phyloP scores from a whole-genome alignment of 2,797 vertebrate species.

The Apodemus agrarius region DNA sequence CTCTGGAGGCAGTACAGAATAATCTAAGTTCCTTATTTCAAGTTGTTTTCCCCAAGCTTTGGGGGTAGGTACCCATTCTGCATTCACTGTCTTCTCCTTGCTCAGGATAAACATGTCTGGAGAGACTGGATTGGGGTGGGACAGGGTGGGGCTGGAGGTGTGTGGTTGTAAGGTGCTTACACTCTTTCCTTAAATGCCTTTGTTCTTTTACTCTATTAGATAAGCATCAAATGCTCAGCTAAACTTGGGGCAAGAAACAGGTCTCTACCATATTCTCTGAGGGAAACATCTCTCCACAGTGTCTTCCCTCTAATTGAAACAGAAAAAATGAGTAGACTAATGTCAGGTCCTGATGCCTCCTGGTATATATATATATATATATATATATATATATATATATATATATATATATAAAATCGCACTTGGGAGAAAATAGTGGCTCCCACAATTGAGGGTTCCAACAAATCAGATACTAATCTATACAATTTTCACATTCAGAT shows the following conservation, averaged over 20 bases:
- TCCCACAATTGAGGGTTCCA: background rate
- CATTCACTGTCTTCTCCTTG: constrained; percentile 25
- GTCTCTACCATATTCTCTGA: background rate
- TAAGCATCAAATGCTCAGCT: background rate
- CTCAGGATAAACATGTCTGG: background rate
- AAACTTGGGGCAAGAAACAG: background rate
- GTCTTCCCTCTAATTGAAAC: background rate
- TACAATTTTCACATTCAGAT: background rate
- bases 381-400: too few relatives aligned
- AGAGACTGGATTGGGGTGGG: background rate
- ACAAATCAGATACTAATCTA: background rate
- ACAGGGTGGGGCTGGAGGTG: background rate
- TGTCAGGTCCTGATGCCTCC: background rate
- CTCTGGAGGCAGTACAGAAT: background rate
- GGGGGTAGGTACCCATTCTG: background rate
- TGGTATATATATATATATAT: too few relatives aligned
- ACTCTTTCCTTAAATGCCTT: background rate
- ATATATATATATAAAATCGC: too few relatives aligned
- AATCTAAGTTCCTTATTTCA: background rate
- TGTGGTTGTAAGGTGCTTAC: background rate
- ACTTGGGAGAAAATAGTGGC: background rate
- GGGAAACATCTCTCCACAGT: background rate
- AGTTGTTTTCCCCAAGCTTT: background rate
- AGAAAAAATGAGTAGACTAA: background rate
- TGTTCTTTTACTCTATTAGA: background rate